Base-by-base conservation (phyloP, 2,797 vertebrate species). In the Babyrousa celebensis region DNA sequence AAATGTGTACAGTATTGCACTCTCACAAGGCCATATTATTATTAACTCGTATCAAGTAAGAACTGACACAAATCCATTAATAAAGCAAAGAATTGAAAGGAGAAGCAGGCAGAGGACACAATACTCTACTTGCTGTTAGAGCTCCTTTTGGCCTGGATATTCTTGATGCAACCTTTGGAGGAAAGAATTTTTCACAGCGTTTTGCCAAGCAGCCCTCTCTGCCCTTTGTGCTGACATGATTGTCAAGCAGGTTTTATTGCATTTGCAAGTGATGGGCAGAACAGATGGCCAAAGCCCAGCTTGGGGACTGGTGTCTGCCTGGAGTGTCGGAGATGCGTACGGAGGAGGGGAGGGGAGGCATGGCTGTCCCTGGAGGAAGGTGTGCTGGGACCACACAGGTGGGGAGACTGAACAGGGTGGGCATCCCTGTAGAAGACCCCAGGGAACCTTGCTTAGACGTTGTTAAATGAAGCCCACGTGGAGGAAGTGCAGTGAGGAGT, bases 221-320 rank as follows among this genome's bases (percentile, higher is more conserved):
- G 95, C 96, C 97, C 96, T 97, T 87, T 91, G 91, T 96, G 68
- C 94, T 90, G 92, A 96, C 94, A 97, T 84, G 58, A 96, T 75
- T 89, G 94, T 97, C 97, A 97, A 89, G 88, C 92, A 86, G 79
- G 91, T 84, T 96, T 97, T 97, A 94, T 79, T 96, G 94, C 82
- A 77, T 96, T 91, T 79, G 97, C 94, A 93, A 97, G 87, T 85
- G 91, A 96, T 94, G 91, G 91, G 91, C 94, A 93, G 93, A 95
- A 94, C 97, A 97, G 97, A 97, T 96, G 97, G 96, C 85, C 74
- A 20, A 63, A 91, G 88, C 75, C 92, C 88, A 75, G 88, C 86
- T 4, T 54, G 67, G 95, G 85, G 92, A 88, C 88, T 18, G 27
- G 40, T 80, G 48, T 94, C 94, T 96, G 89, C 87, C 84, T 86